Evolutionary conservation across 2,888 invertebrate genomes (phyloP).

Genomic region (Dinocampus coccinellae): DNA sequence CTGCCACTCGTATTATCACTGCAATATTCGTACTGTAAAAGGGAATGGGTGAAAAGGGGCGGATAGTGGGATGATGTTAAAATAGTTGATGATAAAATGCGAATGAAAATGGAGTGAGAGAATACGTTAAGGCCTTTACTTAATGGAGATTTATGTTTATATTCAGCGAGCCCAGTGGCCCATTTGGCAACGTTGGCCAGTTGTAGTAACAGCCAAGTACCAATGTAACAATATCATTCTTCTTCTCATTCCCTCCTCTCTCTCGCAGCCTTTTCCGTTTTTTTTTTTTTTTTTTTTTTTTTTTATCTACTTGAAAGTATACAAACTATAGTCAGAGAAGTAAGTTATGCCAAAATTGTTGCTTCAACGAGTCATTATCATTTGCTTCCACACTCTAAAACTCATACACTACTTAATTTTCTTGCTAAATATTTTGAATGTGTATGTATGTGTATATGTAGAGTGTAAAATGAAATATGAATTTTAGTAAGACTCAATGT

Average conservation of each 20-base stretch:
- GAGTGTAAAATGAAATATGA: too few species aligned
- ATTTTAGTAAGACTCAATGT: too few species aligned
- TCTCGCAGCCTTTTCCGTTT: too few species aligned
- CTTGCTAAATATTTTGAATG: neutral
- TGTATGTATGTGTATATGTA: neutral
- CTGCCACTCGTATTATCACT: slow-evolving; percentile 30
- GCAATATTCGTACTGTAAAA: too few species aligned
- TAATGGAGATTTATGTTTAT: slow-evolving; percentile 56
- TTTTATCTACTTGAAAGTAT: neutral
- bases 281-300: neutral
- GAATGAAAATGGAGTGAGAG: neutral
- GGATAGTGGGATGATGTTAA: neutral
- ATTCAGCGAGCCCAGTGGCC: slow-evolving; percentile 36
- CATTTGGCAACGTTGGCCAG: slow-evolving; percentile 44
- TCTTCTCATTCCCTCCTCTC: too few species aligned
- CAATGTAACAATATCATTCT: too few species aligned
- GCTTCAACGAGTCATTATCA: slow-evolving; percentile 38
- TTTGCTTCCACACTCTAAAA: slow-evolving; percentile 4
- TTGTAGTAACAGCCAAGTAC: slow-evolving; percentile 16
- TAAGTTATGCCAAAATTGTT: slow-evolving; percentile 45
- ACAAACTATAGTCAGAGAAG: neutral
- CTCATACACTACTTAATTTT: too few species aligned
- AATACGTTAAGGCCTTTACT: slow-evolving; percentile 24
- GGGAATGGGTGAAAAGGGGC: neutral
- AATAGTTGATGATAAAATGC: neutral